These are phyloP conservation scores for Rallus crepitans DNA, from an alignment of 2,797 vertebrate species.

Conservation along the genomic window DNA sequence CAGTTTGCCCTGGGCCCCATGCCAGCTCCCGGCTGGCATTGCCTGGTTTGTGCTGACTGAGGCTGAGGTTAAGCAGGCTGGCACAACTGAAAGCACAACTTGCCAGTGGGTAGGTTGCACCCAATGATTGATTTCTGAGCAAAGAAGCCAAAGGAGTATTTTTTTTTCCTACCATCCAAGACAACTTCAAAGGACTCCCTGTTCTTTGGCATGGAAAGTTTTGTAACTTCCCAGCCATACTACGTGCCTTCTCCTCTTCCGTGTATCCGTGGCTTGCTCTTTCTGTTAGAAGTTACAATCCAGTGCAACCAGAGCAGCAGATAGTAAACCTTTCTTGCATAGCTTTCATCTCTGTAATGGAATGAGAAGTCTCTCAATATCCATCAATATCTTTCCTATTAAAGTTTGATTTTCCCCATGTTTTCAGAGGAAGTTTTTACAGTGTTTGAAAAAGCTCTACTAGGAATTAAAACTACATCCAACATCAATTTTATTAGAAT, in stretches of 20 bases:
- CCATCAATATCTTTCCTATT: neutral
- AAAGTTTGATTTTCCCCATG: neutral
- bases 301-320: neutral
- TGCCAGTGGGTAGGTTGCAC: neutral
- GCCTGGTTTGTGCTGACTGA: neutral
- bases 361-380: neutral
- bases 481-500: neutral
- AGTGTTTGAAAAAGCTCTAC: neutral
- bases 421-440: neutral
- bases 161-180: neutral
- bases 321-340: neutral
- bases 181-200: neutral
- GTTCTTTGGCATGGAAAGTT: neutral
- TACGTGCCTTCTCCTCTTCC: neutral
- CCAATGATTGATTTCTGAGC: neutral
- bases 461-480: neutral
- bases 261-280: neutral
- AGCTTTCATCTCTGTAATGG: neutral
- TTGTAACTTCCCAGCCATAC: neutral
- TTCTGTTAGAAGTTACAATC: neutral
- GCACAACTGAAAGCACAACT: neutral
- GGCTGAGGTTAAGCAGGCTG: neutral
- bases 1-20: neutral
- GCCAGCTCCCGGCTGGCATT: neutral
- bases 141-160: neutral